Conservation (phyloP, 53 echinoderm and acorn worm genomes). For the Luidia sarsii region DNA sequence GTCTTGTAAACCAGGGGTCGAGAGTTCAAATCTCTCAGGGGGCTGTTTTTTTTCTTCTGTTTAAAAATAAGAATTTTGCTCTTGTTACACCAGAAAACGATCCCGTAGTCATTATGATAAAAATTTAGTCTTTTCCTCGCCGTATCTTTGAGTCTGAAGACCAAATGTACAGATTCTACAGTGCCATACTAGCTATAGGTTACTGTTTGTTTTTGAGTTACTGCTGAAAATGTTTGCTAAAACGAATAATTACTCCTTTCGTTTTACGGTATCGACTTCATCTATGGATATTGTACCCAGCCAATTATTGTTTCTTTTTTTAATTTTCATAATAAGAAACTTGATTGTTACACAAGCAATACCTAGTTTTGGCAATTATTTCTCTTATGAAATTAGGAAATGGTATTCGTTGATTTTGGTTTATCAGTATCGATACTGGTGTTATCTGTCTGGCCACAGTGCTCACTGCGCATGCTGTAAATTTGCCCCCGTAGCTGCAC, state of each 20-base stretch:
- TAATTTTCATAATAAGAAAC: too few species aligned
- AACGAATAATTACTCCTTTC: too few species aligned
- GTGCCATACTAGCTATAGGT: too few species aligned
- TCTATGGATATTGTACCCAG: too few species aligned
- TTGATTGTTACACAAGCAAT: too few species aligned
- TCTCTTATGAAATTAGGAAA: too few species aligned
- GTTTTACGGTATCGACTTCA: too few species aligned
- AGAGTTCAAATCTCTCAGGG: slow-evolving; percentile 99
- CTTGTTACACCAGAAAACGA: background rate
- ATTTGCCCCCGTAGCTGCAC: too few species aligned
- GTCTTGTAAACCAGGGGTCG: slow-evolving; percentile 99
- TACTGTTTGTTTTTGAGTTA: too few species aligned
- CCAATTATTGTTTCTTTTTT: too few species aligned
- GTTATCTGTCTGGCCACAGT: background rate
- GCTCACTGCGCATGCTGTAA: slow-evolving; percentile 30
- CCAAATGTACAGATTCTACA: background rate
- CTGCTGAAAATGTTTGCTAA: too few species aligned
- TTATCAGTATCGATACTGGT: slow-evolving; percentile 8
- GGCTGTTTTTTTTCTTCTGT: slow-evolving; percentile 62
- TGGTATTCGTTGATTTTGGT: background rate
- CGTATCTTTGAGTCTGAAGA: background rate
- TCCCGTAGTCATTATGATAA: background rate
- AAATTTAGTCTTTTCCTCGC: background rate
- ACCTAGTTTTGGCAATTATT: background rate
- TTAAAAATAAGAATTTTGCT: background rate